A percentile compares a stretch with the other conserved stretches of the same genome.
phyloP scores from a whole-genome alignment of 2,113 vertebrate species.

The Cricetomys ansorgei region DNA sequence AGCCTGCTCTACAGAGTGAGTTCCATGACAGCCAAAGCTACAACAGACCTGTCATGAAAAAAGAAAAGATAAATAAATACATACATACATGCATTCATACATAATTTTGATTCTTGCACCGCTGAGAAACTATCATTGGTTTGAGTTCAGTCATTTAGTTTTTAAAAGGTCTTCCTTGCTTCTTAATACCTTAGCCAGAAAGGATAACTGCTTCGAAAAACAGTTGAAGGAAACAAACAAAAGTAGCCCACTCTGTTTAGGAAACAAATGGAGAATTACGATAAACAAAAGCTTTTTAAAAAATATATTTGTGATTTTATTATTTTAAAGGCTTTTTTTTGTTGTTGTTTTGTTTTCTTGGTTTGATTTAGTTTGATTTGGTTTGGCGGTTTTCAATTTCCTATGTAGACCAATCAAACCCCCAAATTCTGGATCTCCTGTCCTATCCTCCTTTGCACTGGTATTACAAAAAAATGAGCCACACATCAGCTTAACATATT shows the following conservation, averaged over 20 bases:
- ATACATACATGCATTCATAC: no score
- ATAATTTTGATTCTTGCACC: conserved; percentile 13
- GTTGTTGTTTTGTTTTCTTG: neutral
- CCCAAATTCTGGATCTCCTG: neutral
- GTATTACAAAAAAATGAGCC: neutral
- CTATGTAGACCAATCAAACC: neutral
- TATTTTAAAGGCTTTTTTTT: neutral
- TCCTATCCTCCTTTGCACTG: neutral
- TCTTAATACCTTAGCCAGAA: conserved; percentile 42
- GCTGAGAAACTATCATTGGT: conserved; percentile 48
- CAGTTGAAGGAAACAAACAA: neutral
- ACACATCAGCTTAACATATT: neutral
- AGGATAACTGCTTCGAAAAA: conserved; percentile 52
- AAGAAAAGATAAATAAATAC: no score
- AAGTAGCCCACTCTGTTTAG: conserved; percentile 15
- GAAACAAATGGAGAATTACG: conserved; percentile 48
- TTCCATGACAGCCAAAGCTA: no score
- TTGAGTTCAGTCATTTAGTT: conserved; percentile 32
- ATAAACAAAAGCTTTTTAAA: neutral
- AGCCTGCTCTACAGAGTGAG: no score
- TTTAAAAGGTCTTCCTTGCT: neutral
- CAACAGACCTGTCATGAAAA: no score
- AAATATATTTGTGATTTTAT: neutral
- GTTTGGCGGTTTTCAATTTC: neutral
- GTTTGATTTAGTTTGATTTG: neutral